Percentiles rank a stretch among this genome's conserved stretches.
Evolutionary conservation across 2,888 invertebrate species (phyloP).

Genomic region (Zootermopsis nevadensis): DNA sequence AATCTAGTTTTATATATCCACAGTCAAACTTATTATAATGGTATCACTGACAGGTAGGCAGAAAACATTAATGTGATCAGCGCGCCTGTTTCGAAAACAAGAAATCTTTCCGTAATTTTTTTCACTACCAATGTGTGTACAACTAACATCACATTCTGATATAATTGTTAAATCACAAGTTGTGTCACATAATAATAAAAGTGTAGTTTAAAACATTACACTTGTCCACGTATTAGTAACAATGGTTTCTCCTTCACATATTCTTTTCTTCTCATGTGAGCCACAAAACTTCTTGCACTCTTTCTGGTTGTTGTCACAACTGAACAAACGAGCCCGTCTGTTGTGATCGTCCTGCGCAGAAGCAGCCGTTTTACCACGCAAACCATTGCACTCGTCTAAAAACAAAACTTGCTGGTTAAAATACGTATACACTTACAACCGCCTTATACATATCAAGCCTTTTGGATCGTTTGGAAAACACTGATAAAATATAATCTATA

Average conservation of each 20-base stretch:
- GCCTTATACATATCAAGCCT: not conserved
- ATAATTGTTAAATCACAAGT: not conserved
- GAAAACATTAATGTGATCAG: not conserved
- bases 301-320: not conserved
- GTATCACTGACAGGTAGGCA: not conserved
- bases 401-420: not conserved
- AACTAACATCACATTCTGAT: not conserved
- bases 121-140: not conserved
- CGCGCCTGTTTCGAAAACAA: not conserved
- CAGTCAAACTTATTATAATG: not conserved
- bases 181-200: not conserved
- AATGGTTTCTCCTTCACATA: no score
- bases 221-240: not conserved
- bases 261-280: not conserved
- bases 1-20: not conserved
- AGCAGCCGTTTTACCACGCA: not conserved
- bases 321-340: not conserved
- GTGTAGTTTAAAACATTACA: not conserved
- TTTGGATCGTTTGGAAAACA: not conserved
- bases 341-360: slow-evolving; percentile 35
- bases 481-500: not conserved
- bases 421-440: not conserved
- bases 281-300: not conserved
- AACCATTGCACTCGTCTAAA: not conserved
- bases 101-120: not conserved